A percentile compares a stretch with the other conserved stretches of the same genome.
These are phyloP conservation scores for Trichopoda pennipes DNA, from an alignment of 2,888 invertebrate genomes.

Conservation along the genomic window DNA sequence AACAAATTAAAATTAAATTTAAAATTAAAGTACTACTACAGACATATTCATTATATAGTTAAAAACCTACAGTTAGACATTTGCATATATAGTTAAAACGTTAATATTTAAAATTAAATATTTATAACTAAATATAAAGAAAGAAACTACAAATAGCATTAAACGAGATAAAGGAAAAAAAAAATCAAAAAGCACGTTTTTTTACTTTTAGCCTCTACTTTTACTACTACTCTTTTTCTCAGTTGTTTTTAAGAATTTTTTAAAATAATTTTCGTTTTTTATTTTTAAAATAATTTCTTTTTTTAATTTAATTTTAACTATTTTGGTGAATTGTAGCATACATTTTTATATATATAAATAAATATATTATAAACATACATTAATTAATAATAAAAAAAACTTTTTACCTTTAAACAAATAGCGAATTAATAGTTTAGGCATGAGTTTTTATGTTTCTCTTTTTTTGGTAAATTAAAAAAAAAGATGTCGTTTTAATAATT, in stretches of 20 bases:
- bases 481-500: slow-evolving; percentile 70
- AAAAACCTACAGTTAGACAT: slow-evolving; percentile 68
- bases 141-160: slow-evolving; percentile 67
- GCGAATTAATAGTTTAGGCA: slow-evolving; percentile 67
- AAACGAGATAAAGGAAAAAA: slow-evolving; percentile 63
- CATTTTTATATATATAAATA: slow-evolving; percentile 30
- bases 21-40: slow-evolving; percentile 71
- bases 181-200: slow-evolving; percentile 62
- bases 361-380: slow-evolving; percentile 58
- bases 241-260: slow-evolving; percentile 61
- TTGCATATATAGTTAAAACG: slow-evolving; percentile 69
- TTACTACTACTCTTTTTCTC: slow-evolving; percentile 53
- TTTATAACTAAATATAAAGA: slow-evolving; percentile 65
- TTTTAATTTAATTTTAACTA: slow-evolving; percentile 61
- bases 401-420: slow-evolving; percentile 62
- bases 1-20: slow-evolving; percentile 54
- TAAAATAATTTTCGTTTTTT: slow-evolving; percentile 56
- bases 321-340: slow-evolving; percentile 68
- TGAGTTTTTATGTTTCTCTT: slow-evolving; percentile 64
- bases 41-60: slow-evolving; percentile 69
- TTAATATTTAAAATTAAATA: slow-evolving; percentile 68
- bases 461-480: slow-evolving; percentile 52
- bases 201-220: slow-evolving; percentile 66
- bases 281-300: slow-evolving; percentile 53
- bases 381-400: slow-evolving; percentile 53